A percentile compares a stretch with the other conserved stretches of the same genome.
phyloP scores from a whole-genome alignment of 2,113 vertebrate species.

The Nibea albiflora region DNA sequence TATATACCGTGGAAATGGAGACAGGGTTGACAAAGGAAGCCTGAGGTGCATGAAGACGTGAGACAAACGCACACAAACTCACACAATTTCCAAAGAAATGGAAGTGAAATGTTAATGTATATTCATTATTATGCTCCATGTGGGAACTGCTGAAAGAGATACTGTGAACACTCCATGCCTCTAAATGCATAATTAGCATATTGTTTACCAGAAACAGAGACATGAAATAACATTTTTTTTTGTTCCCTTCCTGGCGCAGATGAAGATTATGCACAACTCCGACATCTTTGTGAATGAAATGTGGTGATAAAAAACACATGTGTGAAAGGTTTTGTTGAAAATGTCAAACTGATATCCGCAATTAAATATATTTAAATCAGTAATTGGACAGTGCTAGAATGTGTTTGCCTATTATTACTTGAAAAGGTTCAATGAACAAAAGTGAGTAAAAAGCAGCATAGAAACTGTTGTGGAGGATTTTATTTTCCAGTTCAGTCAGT shows the following conservation, averaged over 20 bases:
- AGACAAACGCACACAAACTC: constrained; percentile 8
- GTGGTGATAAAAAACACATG: background rate
- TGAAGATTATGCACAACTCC: too few relatives aligned
- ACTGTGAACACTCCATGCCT: background rate
- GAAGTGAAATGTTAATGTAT: background rate
- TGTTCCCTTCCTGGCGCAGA: background rate
- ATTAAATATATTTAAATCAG: background rate
- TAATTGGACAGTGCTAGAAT: background rate
- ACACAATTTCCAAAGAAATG: background rate
- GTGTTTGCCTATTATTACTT: too few relatives aligned
- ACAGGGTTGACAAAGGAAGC: background rate
- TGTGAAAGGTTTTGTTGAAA: background rate
- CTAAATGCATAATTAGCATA: background rate
- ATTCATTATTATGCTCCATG: background rate
- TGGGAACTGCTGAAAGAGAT: background rate
- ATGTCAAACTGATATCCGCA: background rate
- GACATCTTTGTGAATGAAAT: background rate
- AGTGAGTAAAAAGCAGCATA: too few relatives aligned
- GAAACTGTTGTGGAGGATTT: too few relatives aligned
- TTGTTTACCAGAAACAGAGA: background rate
- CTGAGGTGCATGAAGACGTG: background rate
- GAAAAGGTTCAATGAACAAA: too few relatives aligned
- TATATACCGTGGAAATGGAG: background rate
- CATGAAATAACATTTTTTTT: background rate
- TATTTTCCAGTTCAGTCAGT: too few relatives aligned